Evolutionary conservation across 2,113 vertebrate species (phyloP).

Genomic region (Gobius niger): DNA sequence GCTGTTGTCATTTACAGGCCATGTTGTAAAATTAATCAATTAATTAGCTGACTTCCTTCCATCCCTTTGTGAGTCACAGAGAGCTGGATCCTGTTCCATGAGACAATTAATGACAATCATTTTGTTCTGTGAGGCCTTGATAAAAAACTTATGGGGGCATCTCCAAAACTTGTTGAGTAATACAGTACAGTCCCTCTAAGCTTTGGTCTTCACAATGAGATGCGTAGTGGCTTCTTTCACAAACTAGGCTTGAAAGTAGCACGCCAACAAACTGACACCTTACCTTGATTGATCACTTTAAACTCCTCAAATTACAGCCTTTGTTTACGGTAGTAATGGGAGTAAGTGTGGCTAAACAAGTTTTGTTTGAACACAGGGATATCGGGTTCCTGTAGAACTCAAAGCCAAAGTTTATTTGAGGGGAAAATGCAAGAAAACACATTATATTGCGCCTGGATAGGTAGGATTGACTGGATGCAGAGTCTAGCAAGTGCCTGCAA

Average conservation of each 20-base stretch:
- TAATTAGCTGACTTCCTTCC: background rate
- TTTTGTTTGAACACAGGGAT: background rate
- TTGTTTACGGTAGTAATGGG: background rate
- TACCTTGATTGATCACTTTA: constrained; percentile 34
- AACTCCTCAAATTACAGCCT: constrained; percentile 41
- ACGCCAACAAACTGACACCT: constrained; percentile 25
- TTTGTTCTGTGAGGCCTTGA: constrained; percentile 13
- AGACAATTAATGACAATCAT: background rate
- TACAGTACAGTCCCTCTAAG: constrained; percentile 26
- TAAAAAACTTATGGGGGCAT: constrained; percentile 13
- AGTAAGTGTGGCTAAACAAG: constrained; percentile 1
- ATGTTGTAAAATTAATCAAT: background rate
- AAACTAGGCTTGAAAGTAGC: constrained; percentile 10
- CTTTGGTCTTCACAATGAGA: constrained; percentile 22
- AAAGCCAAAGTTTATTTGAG: background rate
- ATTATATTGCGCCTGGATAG: no score
- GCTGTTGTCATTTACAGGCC: background rate
- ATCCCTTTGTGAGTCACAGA: background rate
- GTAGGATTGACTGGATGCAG: no score
- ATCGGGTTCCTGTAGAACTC: background rate
- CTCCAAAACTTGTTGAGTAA: constrained; percentile 2
- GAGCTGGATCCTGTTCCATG: background rate
- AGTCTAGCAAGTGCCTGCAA: background rate
- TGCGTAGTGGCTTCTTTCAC: constrained; percentile 13
- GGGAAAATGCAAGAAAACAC: background rate